phyloP scores from a whole-genome alignment of 2,888 invertebrate species.

The Lochmaea crataegi region DNA sequence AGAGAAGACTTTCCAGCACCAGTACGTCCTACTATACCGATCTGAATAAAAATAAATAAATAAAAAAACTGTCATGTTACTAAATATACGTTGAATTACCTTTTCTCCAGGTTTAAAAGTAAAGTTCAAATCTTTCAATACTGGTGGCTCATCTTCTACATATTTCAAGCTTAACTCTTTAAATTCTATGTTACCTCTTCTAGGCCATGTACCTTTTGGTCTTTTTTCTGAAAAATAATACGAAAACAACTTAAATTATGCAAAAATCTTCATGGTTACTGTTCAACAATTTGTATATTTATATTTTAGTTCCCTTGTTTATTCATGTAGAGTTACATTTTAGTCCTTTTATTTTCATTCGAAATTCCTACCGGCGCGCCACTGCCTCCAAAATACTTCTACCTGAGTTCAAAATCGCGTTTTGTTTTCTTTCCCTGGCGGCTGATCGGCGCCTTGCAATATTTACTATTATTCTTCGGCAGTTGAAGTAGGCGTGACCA shows the following conservation, averaged over 20 bases:
- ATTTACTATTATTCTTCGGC: no score
- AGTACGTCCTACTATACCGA: constrained; percentile 88
- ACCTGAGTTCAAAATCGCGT: no score
- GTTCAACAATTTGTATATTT: no score
- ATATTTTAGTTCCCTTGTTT: no score
- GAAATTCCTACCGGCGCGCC: no score
- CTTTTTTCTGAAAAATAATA: constrained; percentile 15
- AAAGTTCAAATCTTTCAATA: constrained; percentile 76
- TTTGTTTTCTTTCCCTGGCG: no score
- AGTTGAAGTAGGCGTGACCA: no score
- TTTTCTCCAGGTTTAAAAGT: constrained; percentile 74
- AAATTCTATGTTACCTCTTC: constrained; percentile 71
- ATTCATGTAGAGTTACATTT: no score
- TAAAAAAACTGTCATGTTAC: neutral
- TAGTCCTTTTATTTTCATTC: no score
- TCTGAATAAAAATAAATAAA: constrained; percentile 63
- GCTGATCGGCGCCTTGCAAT: no score
- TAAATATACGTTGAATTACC: constrained; percentile 53
- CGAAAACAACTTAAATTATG: neutral
- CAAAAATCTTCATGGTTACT: neutral
- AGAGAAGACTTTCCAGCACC: constrained; percentile 90
- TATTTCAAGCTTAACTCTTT: constrained; percentile 74
- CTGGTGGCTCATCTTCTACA: constrained; percentile 71
- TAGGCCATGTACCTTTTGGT: constrained; percentile 72
- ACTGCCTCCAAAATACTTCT: no score